phyloP scores from a whole-genome alignment of 2,888 invertebrate genomes.

The Rhorus exstirpatorius region DNA sequence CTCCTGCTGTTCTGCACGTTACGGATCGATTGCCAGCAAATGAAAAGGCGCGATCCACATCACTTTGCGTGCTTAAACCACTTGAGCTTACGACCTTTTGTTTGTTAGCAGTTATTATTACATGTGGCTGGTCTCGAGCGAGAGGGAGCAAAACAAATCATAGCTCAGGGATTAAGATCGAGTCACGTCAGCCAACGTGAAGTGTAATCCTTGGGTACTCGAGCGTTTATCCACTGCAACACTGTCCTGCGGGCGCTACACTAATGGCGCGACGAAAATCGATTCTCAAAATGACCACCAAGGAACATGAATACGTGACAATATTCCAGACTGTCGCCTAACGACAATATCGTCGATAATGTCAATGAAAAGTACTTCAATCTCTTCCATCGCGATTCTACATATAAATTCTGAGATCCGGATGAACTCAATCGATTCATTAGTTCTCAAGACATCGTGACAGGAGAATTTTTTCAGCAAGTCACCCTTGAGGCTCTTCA shows the following conservation, averaged over 20 bases:
- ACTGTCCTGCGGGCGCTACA: slow-evolving; percentile 1
- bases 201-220: slow-evolving; percentile 18
- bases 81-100: background rate
- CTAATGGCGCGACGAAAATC: slow-evolving; percentile 15
- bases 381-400: background rate
- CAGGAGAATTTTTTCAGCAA: too few relatives aligned
- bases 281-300: background rate
- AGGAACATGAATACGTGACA: slow-evolving; percentile 12
- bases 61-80: background rate
- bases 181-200: slow-evolving; percentile 10
- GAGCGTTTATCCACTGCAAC: background rate
- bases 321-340: slow-evolving; percentile 18
- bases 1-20: background rate
- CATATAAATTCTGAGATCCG: too few relatives aligned
- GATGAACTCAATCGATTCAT: too few relatives aligned
- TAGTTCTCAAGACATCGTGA: too few relatives aligned
- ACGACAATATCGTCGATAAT: slow-evolving; percentile 3
- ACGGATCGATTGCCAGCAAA: background rate
- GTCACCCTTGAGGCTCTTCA: too few relatives aligned
- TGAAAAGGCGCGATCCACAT: background rate
- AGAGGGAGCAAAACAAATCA: slow-evolving; percentile 17
- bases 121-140: background rate
- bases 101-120: background rate
- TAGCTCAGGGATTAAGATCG: slow-evolving; percentile 39
- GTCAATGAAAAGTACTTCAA: background rate